Evolutionary conservation across 2,888 invertebrate species (phyloP), one percentile per base, ranked within the genome.

Genomic region (Cremastinae sp.): DNA sequence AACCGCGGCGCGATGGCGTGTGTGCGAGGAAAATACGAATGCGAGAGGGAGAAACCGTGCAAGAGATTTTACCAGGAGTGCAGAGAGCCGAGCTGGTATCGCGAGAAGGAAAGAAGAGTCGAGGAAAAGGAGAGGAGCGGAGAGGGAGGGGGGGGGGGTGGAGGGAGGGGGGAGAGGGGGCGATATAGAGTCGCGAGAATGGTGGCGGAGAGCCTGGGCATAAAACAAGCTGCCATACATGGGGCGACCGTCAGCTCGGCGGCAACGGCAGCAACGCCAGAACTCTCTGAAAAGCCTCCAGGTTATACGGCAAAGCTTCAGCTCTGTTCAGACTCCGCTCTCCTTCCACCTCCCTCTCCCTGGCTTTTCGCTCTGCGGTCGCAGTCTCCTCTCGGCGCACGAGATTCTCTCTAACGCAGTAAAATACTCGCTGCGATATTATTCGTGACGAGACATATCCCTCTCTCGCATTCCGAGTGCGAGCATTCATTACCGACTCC

Each of bases 181-280:
- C 45, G 55, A 56, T 65, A 65, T 56, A 47, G 66, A 72, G 65
- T 53, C 73, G 65, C 49, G 73, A 73, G 76, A 83, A 83, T 83
- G 83, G 83, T 84, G 83, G 84, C 83, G 84, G 84, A 82, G 83
- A 82, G 84, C 82, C 86, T 83, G 85, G 82, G 86, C 84, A 88
- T 88, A 87, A 88, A 89, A 88, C 89, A 89, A 88, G 89, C 88
- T 89, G 88, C 88, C 89, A 88, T 88, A 89, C 89, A 89, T 89
- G 89, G 89, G 88, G 88, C 87, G 89, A 88, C 86, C 89, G 89
- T 88, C 88, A 87, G 75, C 73, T 76, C 78, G 74, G 74, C 75
- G 69, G 76, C 79, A 74, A 69, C 71, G 64, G 55, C 64, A 58
- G 69, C 79, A 72, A 72, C 75, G 68, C 62, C 71, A 56, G 66